Percentiles rank a stretch among this genome's conserved stretches.
These are phyloP conservation scores for Hipparchia sbordonii DNA, from an alignment of 2,888 invertebrate species.

Conservation along the genomic window DNA sequence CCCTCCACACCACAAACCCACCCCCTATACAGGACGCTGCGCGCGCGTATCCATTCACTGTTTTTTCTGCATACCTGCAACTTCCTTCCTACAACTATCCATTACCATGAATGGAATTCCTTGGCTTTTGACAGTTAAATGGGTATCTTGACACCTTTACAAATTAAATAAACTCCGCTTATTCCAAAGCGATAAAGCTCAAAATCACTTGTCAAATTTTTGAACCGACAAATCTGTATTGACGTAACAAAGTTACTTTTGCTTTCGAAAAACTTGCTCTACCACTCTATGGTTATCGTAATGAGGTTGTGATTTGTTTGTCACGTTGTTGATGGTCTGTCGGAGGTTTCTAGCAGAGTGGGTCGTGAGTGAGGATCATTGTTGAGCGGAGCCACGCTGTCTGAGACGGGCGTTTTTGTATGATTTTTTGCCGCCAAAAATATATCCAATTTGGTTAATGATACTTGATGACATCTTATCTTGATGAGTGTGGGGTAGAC, in stretches of 20 bases:
- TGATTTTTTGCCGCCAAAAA: slow-evolving; percentile 44
- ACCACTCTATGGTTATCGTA: not conserved
- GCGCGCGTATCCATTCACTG: slow-evolving; percentile 53
- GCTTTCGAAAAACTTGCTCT: not conserved
- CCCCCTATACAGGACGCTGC: slow-evolving; percentile 47
- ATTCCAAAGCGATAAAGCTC: slow-evolving; percentile 30
- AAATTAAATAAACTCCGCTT: slow-evolving; percentile 42
- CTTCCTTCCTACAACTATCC: slow-evolving; percentile 80
- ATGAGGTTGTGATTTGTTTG: slow-evolving; percentile 37
- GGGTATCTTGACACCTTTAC: slow-evolving; percentile 66
- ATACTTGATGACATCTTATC: slow-evolving; percentile 54
- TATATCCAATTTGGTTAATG: slow-evolving; percentile 56
- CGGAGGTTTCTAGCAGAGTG: slow-evolving; percentile 35
- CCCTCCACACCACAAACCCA: slow-evolving; percentile 33
- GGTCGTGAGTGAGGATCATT: slow-evolving; percentile 42
- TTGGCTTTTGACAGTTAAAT: slow-evolving; percentile 68
- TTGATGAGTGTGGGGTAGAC: slow-evolving; percentile 10
- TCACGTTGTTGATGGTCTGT: slow-evolving; percentile 4
- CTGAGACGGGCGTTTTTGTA: slow-evolving; percentile 57
- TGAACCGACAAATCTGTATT: slow-evolving; percentile 36
- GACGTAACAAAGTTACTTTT: slow-evolving; percentile 37
- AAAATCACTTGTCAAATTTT: slow-evolving; percentile 40
- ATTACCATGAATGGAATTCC: slow-evolving; percentile 79
- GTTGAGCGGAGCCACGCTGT: slow-evolving; percentile 75
- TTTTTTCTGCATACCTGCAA: slow-evolving; percentile 75